These are phyloP conservation scores for Gastracanthus pulcherrimus DNA, from an alignment of 2,888 invertebrate species.

Conservation along the genomic window DNA sequence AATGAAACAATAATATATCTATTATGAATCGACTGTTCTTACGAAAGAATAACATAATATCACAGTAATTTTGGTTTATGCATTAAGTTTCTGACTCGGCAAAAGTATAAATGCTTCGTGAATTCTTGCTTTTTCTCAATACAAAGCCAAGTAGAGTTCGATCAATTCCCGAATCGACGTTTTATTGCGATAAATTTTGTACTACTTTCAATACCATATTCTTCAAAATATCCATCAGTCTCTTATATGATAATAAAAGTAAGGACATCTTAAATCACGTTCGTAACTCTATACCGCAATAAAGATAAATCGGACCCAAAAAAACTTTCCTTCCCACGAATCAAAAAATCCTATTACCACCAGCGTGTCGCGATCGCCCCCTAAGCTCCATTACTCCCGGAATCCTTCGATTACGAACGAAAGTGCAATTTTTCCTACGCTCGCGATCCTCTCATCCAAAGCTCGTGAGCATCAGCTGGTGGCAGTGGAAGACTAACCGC, in stretches of 20 bases:
- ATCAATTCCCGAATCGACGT: too few relatives aligned
- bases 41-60: not conserved
- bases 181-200: too few relatives aligned
- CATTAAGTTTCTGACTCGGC: not conserved
- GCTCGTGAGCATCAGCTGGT: not conserved
- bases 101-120: not conserved
- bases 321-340: not conserved
- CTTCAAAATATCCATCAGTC: too few relatives aligned
- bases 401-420: slow-evolving; percentile 13
- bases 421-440: not conserved
- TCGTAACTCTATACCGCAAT: too few relatives aligned
- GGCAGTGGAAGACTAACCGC: not conserved
- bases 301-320: too few relatives aligned
- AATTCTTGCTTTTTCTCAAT: too few relatives aligned
- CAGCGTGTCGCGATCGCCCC: not conserved
- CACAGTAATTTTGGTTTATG: not conserved
- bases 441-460: not conserved
- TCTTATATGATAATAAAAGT: too few relatives aligned
- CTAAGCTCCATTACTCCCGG: not conserved
- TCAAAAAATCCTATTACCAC: not conserved
- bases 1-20: not conserved
- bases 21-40: not conserved
- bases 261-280: too few relatives aligned
- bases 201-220: too few relatives aligned
- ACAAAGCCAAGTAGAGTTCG: too few relatives aligned